Evolutionary conservation across 2,888 invertebrate genomes (phyloP), one percentile per base, ranked within the genome.

Genomic region (Phyllotreta cruciferae): DNA sequence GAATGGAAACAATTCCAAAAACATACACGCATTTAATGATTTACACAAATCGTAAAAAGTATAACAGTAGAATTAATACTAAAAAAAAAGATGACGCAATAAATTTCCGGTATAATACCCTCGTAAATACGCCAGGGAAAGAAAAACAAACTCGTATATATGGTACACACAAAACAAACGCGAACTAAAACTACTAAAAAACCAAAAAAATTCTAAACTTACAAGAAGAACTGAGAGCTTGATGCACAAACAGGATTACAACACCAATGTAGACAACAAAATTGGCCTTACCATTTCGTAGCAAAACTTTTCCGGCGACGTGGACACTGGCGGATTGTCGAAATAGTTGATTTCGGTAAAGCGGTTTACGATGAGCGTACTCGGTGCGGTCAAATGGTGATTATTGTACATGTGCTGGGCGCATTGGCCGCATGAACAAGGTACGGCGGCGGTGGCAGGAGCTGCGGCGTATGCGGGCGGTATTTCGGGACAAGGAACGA

Each of bases 341-440:
- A 81, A 82, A 72, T 81, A 82, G 78, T 81, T 82, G 79, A 82
- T 81, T 70, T 82, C 82, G 69, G 81, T 81, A 77, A 81, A 81
- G 56, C 82, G 76, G 71, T 82, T 82, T 74, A 82, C 81, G 73
- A 82, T 81, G 64, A 82, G 76, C 38, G 81, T 81, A 69, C 77
- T 80, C 50, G 80, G 78, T 24, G 56, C 62, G 39, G 57, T 42
- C 52, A 57, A 49, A 61, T 73, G 62, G 50, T 68, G 70, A 64
- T 75, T 73, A 64, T 73, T 77, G 75, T 71, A 73, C 75, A 77
- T 78, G 74, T 77, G 85, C 83, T 69, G 85, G 85, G 85, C 78
- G 83, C 86, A 82, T 85, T 86, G 74, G 86, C 84, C 71, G 83
- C 85, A 78, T 83, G 81, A 69, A 84, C 85, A 76, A 83, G 85